Percentiles rank a stretch among this genome's conserved stretches.
phyloP scores from a whole-genome alignment of 2,888 invertebrate genomes.

The Euclidia mi region DNA sequence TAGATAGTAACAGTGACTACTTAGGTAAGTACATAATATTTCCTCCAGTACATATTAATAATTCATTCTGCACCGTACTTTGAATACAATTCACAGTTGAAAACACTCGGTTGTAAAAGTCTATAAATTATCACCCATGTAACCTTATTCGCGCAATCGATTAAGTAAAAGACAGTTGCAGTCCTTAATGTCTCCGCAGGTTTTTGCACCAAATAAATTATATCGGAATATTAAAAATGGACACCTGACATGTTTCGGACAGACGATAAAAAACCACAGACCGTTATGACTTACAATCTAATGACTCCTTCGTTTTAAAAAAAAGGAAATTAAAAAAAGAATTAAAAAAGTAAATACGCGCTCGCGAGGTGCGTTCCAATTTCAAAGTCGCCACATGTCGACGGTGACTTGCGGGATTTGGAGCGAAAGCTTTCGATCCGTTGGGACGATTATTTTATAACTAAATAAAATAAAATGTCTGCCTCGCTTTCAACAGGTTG shows the following conservation, averaged over 20 bases:
- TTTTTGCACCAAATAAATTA: conserved; percentile 72
- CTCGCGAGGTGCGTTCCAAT: conserved; percentile 76
- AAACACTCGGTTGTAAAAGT: conserved; percentile 55
- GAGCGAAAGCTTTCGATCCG: conserved; percentile 48
- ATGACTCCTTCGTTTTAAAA: conserved; percentile 80
- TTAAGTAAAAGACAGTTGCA: conserved; percentile 60
- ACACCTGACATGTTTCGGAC: conserved; percentile 76
- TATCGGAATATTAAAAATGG: conserved; percentile 65
- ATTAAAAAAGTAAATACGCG: conserved; percentile 76
- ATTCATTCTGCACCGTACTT: too few species aligned
- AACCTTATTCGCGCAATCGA: conserved; percentile 39
- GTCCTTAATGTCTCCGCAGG: conserved; percentile 60
- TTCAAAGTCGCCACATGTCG: conserved; percentile 85
- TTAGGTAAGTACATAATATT: too few species aligned
- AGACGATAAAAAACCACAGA: conserved; percentile 71
- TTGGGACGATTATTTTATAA: conserved; percentile 59
- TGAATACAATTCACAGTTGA: conserved; percentile 35
- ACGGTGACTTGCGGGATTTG: conserved; percentile 80
- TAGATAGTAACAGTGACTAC: too few species aligned
- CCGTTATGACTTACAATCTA: conserved; percentile 87
- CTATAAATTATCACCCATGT: conserved; percentile 52
- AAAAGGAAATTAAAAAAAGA: conserved; percentile 60
- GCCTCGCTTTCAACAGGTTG: conserved; percentile 54
- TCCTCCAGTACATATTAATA: too few species aligned
- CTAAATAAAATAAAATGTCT: conserved; percentile 56